A percentile compares a stretch with the other conserved stretches of the same genome.
Conservation (phyloP, 2,113 vertebrate genomes). For the Rhizomys pruinosus region DNA sequence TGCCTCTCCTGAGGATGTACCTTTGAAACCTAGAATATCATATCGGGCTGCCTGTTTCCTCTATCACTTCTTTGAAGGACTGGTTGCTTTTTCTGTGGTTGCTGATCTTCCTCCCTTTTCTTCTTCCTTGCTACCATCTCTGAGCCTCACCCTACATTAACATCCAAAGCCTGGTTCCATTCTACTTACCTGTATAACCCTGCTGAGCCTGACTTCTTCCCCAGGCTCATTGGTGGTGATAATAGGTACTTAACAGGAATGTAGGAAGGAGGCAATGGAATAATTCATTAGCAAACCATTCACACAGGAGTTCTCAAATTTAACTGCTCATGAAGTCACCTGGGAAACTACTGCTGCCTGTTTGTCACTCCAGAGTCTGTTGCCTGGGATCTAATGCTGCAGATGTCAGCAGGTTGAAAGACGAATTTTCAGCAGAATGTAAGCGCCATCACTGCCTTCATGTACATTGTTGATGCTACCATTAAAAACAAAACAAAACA, state of each 20-base stretch:
- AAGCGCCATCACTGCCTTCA: not conserved
- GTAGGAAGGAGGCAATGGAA: not conserved
- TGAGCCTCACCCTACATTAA: not conserved
- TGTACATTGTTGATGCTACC: not conserved
- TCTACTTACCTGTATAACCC: not conserved
- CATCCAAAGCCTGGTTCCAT: not conserved
- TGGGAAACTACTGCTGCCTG: not conserved
- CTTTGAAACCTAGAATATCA: not conserved
- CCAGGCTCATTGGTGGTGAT: not conserved
- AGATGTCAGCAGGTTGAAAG: not conserved
- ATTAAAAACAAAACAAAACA: not conserved
- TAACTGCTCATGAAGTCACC: not conserved
- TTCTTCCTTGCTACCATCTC: not conserved
- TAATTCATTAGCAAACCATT: constrained; percentile 13
- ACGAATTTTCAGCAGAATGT: not conserved
- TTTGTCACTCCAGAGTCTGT: not conserved
- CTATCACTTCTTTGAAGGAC: not conserved
- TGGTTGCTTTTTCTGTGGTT: not conserved
- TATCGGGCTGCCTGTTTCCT: not conserved
- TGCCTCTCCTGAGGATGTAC: not conserved
- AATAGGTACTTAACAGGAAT: not conserved
- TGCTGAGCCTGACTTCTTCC: not conserved
- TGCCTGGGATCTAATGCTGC: not conserved
- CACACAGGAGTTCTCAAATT: not conserved
- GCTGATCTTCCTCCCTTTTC: not conserved